Evolutionary conservation across 2,797 vertebrate species (phyloP).

Genomic region (Sarcophilus harrisii): DNA sequence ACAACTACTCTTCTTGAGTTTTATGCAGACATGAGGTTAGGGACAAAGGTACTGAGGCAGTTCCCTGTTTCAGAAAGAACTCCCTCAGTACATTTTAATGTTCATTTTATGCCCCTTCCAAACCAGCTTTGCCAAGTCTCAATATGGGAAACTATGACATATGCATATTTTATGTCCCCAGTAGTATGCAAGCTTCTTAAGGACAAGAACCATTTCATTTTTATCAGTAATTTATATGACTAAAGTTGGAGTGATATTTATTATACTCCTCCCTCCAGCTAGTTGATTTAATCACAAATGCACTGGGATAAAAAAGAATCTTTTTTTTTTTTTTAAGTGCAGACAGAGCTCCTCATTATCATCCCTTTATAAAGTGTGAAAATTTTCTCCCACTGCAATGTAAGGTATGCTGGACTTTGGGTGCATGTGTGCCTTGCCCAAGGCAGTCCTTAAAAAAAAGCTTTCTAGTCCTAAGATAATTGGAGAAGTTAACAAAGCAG

Average conservation of each 20-base stretch:
- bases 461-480: not conserved
- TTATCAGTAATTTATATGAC: not conserved
- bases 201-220: not conserved
- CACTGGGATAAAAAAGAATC: not conserved
- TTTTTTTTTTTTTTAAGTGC: not conserved
- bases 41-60: not conserved
- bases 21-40: not conserved
- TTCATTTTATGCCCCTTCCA: not conserved
- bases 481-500: not conserved
- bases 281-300: not conserved
- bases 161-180: not conserved
- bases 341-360: not conserved
- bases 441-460: not conserved
- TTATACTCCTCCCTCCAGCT: not conserved
- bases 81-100: not conserved
- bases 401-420: not conserved
- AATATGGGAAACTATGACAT: not conserved
- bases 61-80: not conserved
- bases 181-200: not conserved
- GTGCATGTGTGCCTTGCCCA: not conserved
- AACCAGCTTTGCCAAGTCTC: not conserved
- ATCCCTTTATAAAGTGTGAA: not conserved
- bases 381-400: not conserved
- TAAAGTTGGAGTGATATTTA: not conserved
- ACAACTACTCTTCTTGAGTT: not conserved